phyloP scores from a whole-genome alignment of 2,888 invertebrate species.

The Strigamia crassipes region DNA sequence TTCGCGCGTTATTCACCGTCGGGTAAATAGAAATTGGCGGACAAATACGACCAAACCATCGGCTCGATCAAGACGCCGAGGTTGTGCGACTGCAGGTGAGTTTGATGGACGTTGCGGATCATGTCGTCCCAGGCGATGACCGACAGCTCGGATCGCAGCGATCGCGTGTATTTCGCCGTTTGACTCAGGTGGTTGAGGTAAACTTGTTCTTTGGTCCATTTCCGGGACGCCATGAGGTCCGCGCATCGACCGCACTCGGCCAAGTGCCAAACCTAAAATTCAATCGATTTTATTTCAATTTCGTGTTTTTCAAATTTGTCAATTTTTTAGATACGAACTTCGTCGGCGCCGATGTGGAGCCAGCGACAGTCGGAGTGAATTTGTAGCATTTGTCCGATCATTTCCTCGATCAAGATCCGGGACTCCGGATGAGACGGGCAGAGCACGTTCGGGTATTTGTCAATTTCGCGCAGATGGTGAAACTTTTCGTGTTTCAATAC shows the following conservation, averaged over 20 bases:
- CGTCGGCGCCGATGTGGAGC: conserved; percentile 63
- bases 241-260: conserved; percentile 57
- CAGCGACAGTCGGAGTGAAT: conserved; percentile 57
- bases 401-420: conserved; percentile 57
- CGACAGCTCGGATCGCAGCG: conserved; percentile 55
- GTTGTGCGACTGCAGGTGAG: conserved; percentile 19
- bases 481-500: conserved; percentile 60
- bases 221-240: conserved; percentile 54
- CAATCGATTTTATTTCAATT: too few species aligned
- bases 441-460: conserved; percentile 57
- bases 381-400: conserved; percentile 60
- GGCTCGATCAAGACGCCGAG: conserved; percentile 58
- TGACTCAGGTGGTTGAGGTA: conserved; percentile 57
- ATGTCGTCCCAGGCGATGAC: conserved; percentile 62
- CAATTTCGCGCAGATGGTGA: conserved; percentile 57
- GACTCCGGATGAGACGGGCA: conserved; percentile 56
- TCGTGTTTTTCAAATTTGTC: too few species aligned
- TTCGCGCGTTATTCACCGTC: conserved; percentile 43
- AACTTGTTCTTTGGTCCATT: conserved; percentile 54
- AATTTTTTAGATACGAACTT: conserved; percentile 55
- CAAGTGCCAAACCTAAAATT: conserved; percentile 59
- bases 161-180: conserved; percentile 54
- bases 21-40: conserved; percentile 51
- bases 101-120: conserved; percentile 55
- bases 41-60: conserved; percentile 61